phyloP scores from a whole-genome alignment of 2,113 vertebrate genomes.

The Petrocephalus zakoni region DNA sequence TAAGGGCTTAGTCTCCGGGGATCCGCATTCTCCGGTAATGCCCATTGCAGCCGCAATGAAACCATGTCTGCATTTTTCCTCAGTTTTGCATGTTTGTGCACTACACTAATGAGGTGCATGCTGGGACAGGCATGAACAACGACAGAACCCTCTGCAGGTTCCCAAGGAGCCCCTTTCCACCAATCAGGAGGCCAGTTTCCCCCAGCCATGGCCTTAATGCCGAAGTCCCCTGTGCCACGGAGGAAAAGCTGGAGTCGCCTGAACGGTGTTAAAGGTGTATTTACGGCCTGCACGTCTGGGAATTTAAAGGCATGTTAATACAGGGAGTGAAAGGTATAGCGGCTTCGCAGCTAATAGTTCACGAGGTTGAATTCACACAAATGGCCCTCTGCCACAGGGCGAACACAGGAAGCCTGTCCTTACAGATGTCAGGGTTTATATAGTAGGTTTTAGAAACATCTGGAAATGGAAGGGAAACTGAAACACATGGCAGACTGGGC shows the following conservation, averaged over 20 bases:
- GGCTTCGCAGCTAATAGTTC: slow-evolving; percentile 62
- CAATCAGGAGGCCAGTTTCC: slow-evolving; percentile 27
- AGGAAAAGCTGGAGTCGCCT: not conserved
- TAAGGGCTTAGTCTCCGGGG: slow-evolving; percentile 10
- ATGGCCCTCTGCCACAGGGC: not conserved
- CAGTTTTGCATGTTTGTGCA: not conserved
- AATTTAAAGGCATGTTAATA: slow-evolving; percentile 61
- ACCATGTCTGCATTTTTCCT: slow-evolving; percentile 23
- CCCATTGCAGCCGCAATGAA: slow-evolving; percentile 22
- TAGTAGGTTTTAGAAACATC: not conserved
- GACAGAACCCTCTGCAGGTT: not conserved
- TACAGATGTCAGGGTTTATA: not conserved
- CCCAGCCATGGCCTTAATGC: not conserved
- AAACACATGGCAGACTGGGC: not conserved
- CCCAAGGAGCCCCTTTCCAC: slow-evolving; percentile 26
- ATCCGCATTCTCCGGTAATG: slow-evolving; percentile 19
- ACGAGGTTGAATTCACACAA: not conserved
- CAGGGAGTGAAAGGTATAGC: slow-evolving; percentile 63
- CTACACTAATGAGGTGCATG: not conserved
- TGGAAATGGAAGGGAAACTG: not conserved
- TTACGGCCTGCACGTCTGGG: slow-evolving; percentile 64
- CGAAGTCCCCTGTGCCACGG: not conserved
- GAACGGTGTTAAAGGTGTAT: slow-evolving; percentile 50
- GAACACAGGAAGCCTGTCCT: not conserved
- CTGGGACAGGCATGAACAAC: not conserved